Evolutionary conservation across 2,113 vertebrate genomes (phyloP), one percentile per base, ranked within the genome.

Genomic region (Rhea pennata): DNA sequence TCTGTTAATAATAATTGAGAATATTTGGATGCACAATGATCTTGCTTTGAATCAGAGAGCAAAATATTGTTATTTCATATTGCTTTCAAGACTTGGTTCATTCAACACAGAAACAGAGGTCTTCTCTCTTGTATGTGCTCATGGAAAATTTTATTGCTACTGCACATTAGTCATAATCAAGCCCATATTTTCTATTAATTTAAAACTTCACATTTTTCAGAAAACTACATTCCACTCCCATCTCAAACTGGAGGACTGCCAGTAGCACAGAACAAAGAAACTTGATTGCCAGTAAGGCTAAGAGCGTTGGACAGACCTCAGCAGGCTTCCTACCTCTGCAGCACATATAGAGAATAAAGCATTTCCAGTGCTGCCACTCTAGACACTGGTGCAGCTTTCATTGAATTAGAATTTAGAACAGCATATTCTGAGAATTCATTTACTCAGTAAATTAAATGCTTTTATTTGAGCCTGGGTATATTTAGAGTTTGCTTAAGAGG

Each of bases 361-460:
- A 20, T 64, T 88, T 90, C 79, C 72, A 80, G 40, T 29, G 10
- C 66, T 75, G 84, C 71, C 39, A 21, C 62, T 59, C 53, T 56
- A 53, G 62, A 78, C 58, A 46, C 36, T 73, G 31, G 42, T 76
- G n/a, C 66, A 88, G 40, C 39, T 15, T 85, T 85, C 64, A 66
- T 53, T 64, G 26, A 84, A 74, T 67, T 22, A 74, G 42, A 64
- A 93, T 74, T 88, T 84, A 80, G 56, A 80, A 77, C 44, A 33
- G 29, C 23, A 27, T 79, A 46, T 61, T 61, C 42, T 8, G 39
- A 93, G 67, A 67, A 88, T 61, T 87, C 12, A 95, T 92, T 94
- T 93, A 50, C 40, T 83, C 84, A 80, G 84, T 90, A 92, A 87
- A 97, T 93, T 73, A 87, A 93, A 91, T 74, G 44, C 72, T 84